Percentiles rank a stretch among this genome's conserved stretches.
Evolutionary conservation across 2,888 invertebrate genomes (phyloP).

Genomic region (Drosophila setosimentum): DNA sequence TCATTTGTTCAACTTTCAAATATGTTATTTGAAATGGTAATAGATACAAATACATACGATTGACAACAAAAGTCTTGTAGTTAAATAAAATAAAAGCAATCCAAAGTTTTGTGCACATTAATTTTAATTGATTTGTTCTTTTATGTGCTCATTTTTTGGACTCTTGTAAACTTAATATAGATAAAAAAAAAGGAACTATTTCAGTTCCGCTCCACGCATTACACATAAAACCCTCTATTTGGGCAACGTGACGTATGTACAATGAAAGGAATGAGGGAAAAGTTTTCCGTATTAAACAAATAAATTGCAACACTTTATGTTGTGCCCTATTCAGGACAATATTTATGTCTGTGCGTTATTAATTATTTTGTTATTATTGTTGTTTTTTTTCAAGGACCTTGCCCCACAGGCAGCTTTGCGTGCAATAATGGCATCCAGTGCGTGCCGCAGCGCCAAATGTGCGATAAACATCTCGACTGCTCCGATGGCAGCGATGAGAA

Average conservation of each 20-base stretch:
- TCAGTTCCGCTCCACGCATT: slow-evolving; percentile 41
- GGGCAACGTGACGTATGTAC: slow-evolving; percentile 37
- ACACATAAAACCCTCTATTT: slow-evolving; percentile 23
- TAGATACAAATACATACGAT: slow-evolving; percentile 31
- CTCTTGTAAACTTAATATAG: slow-evolving; percentile 31
- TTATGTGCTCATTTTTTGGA: slow-evolving; percentile 20
- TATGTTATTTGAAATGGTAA: slow-evolving; percentile 36
- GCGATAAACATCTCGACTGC: slow-evolving; percentile 86
- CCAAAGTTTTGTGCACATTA: slow-evolving; percentile 66
- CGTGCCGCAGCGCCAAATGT: slow-evolving; percentile 86
- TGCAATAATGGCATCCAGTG: slow-evolving; percentile 86
- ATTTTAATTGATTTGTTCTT: slow-evolving; percentile 68
- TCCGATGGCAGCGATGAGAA: slow-evolving; percentile 86
- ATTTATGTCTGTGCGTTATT: slow-evolving; percentile 27
- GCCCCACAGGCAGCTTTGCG: slow-evolving; percentile 86
- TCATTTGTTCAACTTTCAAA: slow-evolving; percentile 12
- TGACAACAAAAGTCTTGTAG: slow-evolving; percentile 44
- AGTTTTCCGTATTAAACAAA: slow-evolving; percentile 32
- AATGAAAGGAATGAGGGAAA: slow-evolving; percentile 18
- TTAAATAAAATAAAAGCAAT: slow-evolving; percentile 31
- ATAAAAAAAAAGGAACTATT: slow-evolving; percentile 4
- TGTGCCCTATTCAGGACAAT: slow-evolving; percentile 44
- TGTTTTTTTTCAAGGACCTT: slow-evolving; percentile 84
- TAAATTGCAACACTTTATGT: slow-evolving; percentile 26
- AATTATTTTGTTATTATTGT: slow-evolving; percentile 38